Evolutionary conservation across 2,113 vertebrate species (phyloP).

Genomic region (Neomonachus schauinslandi): DNA sequence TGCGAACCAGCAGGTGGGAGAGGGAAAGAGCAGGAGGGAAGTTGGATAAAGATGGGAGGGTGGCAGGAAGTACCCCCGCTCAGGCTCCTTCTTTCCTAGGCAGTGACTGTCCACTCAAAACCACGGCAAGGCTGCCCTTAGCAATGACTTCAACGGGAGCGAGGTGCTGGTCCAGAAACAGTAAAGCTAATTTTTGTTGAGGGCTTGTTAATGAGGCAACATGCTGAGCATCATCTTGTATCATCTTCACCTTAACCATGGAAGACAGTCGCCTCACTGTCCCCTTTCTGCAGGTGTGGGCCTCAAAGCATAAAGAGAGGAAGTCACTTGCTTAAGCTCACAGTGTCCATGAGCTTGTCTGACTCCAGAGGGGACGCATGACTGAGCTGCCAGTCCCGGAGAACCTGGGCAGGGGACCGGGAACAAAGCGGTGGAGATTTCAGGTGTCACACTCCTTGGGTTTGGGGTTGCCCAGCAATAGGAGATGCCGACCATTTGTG

Average conservation of each 20-base stretch:
- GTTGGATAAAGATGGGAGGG: neutral
- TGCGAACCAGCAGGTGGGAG: neutral
- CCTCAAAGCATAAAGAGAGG: neutral
- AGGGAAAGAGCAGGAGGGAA: neutral
- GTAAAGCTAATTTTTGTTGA: neutral
- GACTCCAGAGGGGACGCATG: neutral
- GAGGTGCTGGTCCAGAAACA: neutral
- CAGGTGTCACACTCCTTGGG: neutral
- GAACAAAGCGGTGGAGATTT: neutral
- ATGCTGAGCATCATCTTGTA: neutral
- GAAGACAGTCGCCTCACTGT: neutral
- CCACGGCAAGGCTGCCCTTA: neutral
- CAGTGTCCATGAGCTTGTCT: neutral
- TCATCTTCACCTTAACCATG: neutral
- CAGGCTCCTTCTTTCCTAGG: neutral
- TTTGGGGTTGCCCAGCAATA: neutral
- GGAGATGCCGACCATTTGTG: neutral
- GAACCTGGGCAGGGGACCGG: neutral
- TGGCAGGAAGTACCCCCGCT: neutral
- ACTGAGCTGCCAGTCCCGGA: neutral
- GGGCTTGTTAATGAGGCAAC: neutral
- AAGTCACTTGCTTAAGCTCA: neutral
- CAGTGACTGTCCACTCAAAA: neutral
- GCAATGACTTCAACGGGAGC: neutral
- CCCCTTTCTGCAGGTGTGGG: neutral